Conservation (phyloP, 2,113 vertebrate species). For the Pelvicachromis taeniatus region DNA sequence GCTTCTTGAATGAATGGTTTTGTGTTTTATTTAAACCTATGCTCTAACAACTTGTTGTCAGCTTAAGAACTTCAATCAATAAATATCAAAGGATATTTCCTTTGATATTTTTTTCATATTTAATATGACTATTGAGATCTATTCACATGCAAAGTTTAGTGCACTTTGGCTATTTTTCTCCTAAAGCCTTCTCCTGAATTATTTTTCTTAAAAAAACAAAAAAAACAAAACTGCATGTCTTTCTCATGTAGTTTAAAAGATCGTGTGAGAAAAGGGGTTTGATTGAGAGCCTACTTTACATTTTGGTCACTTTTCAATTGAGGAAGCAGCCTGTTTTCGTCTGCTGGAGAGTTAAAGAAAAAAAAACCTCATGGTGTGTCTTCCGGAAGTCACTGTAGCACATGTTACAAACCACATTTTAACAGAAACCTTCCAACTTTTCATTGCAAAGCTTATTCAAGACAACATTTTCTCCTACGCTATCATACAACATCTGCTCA, state of each 20-base stretch:
- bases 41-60: background rate
- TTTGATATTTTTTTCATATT: background rate
- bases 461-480: conserved; percentile 48
- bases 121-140: background rate
- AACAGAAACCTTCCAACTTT: background rate
- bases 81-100: no score
- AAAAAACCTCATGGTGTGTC: background rate
- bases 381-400: background rate
- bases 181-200: background rate
- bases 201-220: background rate
- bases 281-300: background rate
- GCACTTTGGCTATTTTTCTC: background rate
- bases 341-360: background rate
- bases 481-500: background rate
- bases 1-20: background rate
- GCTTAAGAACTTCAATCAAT: background rate
- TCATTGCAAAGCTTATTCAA: conserved; percentile 23
- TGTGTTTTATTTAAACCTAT: background rate
- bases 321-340: background rate
- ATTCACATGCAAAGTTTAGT: background rate
- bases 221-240: background rate
- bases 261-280: background rate
- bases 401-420: background rate
- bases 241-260: fast-evolving
- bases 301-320: background rate